Percentiles rank a stretch among this genome's conserved stretches.
Evolutionary conservation across 2,888 invertebrate species (phyloP).

Genomic region (Cerastis rubricosa): DNA sequence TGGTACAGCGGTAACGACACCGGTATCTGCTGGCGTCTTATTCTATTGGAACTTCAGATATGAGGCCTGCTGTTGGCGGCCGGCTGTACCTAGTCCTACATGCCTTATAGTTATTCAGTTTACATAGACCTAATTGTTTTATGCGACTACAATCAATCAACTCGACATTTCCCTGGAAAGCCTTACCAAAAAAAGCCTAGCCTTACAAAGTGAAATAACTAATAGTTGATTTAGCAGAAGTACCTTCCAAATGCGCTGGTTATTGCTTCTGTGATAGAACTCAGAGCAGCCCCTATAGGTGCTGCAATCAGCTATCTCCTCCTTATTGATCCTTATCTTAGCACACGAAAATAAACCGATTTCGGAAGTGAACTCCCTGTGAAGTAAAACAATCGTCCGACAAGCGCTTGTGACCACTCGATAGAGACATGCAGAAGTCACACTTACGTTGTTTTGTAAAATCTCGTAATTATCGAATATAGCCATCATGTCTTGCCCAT

Average conservation of each 20-base stretch:
- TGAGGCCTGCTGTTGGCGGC: background rate
- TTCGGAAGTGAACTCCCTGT: conserved; percentile 45
- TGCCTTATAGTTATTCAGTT: background rate
- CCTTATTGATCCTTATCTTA: conserved; percentile 21
- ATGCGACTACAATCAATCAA: background rate
- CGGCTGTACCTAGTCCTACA: too few relatives aligned
- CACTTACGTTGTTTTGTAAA: background rate
- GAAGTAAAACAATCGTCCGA: conserved; percentile 26
- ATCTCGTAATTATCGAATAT: background rate
- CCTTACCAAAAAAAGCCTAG: background rate
- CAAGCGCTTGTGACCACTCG: conserved; percentile 2
- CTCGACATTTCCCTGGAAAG: background rate
- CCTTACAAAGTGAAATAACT: background rate
- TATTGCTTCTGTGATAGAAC: background rate
- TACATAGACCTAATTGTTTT: background rate
- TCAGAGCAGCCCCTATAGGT: background rate
- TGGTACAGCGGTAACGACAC: background rate
- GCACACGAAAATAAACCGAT: conserved; percentile 53
- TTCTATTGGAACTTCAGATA: background rate
- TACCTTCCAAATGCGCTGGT: background rate
- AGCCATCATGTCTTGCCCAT: background rate
- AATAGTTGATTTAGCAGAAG: too few relatives aligned
- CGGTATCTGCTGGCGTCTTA: background rate
- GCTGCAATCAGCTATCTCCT: conserved; percentile 5
- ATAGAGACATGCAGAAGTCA: conserved; percentile 6